Percentiles rank a stretch among this genome's conserved stretches.
Conservation (phyloP, 2,888 invertebrate species). For the Chloroclystis v-ata region DNA sequence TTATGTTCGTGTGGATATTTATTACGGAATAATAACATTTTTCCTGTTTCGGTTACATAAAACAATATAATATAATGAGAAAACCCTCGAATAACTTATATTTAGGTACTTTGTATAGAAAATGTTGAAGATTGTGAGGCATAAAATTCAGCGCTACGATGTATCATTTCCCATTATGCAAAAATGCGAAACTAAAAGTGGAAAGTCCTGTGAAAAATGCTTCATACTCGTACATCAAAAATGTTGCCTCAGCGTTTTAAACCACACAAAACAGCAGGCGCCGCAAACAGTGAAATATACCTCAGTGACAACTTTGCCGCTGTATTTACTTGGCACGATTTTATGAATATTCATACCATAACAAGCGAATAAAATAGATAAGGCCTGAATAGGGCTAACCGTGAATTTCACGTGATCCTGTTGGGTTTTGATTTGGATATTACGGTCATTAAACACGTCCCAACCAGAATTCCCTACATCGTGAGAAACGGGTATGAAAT, state of each 20-base stretch:
- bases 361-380: slow-evolving; percentile 35
- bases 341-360: slow-evolving; percentile 37
- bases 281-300: slow-evolving; percentile 43
- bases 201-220: slow-evolving; percentile 28
- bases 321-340: slow-evolving; percentile 31
- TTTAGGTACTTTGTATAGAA: too few species aligned
- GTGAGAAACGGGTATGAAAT: not conserved
- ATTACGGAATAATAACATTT: too few species aligned
- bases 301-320: slow-evolving; percentile 30
- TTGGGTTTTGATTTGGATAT: slow-evolving; percentile 16
- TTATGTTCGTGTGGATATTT: too few species aligned
- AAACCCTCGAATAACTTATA: too few species aligned
- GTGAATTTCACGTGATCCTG: slow-evolving; percentile 16
- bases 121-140: too few species aligned
- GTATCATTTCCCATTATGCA: not conserved
- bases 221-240: slow-evolving; percentile 35
- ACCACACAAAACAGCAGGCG: slow-evolving; percentile 39
- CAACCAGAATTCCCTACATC: not conserved
- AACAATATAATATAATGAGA: too few species aligned
- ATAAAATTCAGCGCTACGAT: too few species aligned
- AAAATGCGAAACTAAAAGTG: slow-evolving; percentile 11
- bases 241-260: slow-evolving; percentile 34
- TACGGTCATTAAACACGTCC: slow-evolving; percentile 4
- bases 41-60: too few species aligned
- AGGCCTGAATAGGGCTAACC: slow-evolving; percentile 9